A percentile compares a stretch with the other conserved stretches of the same genome.
Evolutionary conservation across 2,888 invertebrate species (phyloP).

Genomic region (Chorisops tibialis): DNA sequence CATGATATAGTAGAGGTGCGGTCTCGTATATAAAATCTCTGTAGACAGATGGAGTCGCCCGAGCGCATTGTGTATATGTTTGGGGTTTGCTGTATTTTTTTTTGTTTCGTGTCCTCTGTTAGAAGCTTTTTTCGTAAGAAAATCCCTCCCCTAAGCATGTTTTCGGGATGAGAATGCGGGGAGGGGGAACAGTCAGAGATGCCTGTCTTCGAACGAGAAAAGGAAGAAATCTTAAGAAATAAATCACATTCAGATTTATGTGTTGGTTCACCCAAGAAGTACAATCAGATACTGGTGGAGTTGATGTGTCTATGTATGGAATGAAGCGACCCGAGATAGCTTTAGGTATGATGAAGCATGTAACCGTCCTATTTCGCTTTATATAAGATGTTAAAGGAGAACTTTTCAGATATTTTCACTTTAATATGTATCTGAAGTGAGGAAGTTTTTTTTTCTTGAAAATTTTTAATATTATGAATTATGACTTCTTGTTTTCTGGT

Average conservation of each 20-base stretch:
- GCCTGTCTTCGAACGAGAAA: conserved; percentile 5
- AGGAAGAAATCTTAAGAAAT: conserved; percentile 32
- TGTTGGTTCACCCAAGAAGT: conserved; percentile 31
- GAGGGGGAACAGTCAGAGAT: not conserved
- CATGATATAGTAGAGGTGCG: not conserved
- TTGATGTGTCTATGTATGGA: conserved; percentile 14
- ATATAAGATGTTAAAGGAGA: not conserved
- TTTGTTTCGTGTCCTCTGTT: not conserved
- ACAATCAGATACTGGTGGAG: conserved; percentile 7
- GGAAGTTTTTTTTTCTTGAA: too few species aligned
- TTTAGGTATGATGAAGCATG: not conserved
- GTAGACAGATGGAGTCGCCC: conserved; percentile 24
- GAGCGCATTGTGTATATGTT: conserved; percentile 6
- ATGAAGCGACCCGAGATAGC: not conserved
- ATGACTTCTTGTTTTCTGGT: too few species aligned
- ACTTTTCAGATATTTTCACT: too few species aligned
- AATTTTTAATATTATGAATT: too few species aligned
- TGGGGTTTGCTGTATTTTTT: conserved; percentile 9
- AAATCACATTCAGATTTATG: conserved; percentile 37
- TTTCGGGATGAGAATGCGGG: conserved; percentile 2
- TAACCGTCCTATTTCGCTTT: not conserved
- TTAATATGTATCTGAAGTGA: too few species aligned
- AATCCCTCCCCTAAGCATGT: conserved; percentile 3
- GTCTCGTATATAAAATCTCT: conserved; percentile 19
- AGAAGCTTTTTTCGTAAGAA: conserved; percentile 9